Evolutionary conservation across 2,888 invertebrate species (phyloP).

Genomic region (Leucania comma): DNA sequence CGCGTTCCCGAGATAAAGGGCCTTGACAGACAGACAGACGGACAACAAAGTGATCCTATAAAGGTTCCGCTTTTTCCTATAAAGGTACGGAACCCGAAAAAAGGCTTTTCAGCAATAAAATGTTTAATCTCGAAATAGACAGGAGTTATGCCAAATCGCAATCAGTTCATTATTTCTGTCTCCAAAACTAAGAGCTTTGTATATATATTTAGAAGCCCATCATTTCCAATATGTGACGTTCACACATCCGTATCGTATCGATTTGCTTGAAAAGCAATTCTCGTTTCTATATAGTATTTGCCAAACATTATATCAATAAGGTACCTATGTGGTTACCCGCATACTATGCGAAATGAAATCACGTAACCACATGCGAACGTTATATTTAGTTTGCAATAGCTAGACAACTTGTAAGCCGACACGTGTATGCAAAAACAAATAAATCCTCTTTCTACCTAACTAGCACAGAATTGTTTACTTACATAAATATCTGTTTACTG

Average conservation of each 20-base stretch:
- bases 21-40: too few species aligned
- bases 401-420: constrained; percentile 15
- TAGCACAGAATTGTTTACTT: constrained; percentile 49
- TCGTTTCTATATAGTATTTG: constrained; percentile 60
- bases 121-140: neutral
- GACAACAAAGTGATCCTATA: too few species aligned
- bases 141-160: neutral
- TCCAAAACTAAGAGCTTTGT: constrained; percentile 25
- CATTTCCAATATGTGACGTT: constrained; percentile 58
- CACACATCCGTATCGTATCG: constrained; percentile 65
- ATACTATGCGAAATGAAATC: constrained; percentile 44
- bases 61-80: too few species aligned
- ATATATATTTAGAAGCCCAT: constrained; percentile 63
- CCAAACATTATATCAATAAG: constrained; percentile 58
- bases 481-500: constrained; percentile 66
- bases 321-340: constrained; percentile 45
- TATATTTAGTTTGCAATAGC: constrained; percentile 35
- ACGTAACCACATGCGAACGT: constrained; percentile 31
- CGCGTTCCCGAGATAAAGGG: too few species aligned
- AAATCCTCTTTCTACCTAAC: constrained; percentile 49
- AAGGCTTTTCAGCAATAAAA: neutral
- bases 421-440: constrained; percentile 27
- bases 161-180: constrained; percentile 11
- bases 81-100: too few species aligned
- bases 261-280: constrained; percentile 66